Percentiles rank a stretch among this genome's conserved stretches.
phyloP scores from a whole-genome alignment of 2,113 vertebrate species.

The Varanus salvator region DNA sequence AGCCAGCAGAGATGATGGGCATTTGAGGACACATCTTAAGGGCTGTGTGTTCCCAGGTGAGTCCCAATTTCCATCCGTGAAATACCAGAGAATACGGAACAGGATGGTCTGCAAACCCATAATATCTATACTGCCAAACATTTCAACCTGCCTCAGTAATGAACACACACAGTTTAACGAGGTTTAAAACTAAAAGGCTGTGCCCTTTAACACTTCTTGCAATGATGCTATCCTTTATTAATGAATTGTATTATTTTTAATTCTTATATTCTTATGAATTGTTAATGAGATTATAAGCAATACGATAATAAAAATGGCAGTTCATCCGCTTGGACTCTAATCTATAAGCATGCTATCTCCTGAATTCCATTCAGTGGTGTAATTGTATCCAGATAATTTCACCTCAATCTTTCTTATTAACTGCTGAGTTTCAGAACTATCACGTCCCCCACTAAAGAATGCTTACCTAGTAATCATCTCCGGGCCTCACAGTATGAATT shows the following conservation, averaged over 20 bases:
- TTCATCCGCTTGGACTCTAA: not conserved
- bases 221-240: not conserved
- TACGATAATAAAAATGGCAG: not conserved
- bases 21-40: not conserved
- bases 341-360: not conserved
- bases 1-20: not conserved
- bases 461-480: not conserved
- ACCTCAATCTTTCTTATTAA: conserved; percentile 4
- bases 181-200: not conserved
- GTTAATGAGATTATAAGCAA: not conserved
- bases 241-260: too few species aligned
- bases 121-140: not conserved
- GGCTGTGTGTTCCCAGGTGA: not conserved
- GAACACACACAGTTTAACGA: not conserved
- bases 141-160: not conserved
- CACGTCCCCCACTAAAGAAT: not conserved
- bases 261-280: not conserved
- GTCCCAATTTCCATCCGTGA: not conserved
- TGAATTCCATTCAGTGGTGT: not conserved
- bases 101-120: not conserved
- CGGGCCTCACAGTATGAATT: not conserved
- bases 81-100: not conserved
- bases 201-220: not conserved
- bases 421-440: not conserved
- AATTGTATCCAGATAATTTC: not conserved